Evolutionary conservation across 2,797 vertebrate genomes (phyloP), one percentile per base, ranked within the genome.

Genomic region (Periophthalmus magnuspinnatus): DNA sequence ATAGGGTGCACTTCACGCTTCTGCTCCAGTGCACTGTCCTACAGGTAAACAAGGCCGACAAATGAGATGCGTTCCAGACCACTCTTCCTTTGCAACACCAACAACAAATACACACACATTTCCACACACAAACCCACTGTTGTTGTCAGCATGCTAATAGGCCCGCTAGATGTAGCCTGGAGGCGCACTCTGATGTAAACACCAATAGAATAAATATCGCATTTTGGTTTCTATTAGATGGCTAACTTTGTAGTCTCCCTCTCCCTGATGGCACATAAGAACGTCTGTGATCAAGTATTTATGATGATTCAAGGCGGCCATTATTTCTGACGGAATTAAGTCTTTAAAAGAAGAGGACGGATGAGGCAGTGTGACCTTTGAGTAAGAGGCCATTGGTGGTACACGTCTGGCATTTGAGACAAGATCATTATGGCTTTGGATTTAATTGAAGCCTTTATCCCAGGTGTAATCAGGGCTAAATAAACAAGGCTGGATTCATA

Each of bases 371-470:
- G 64, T 83, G 88, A 91, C 88, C 88, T 90, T 89, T 85, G 67
- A 19, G 41, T 11, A 52, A 75, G 81, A 74, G 86, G 82, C 84
- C 80, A 73, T 71, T 24, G 19, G 56, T 74, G 75, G 69, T 68
- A 84, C 85, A 76, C 0, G 78, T 71, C 68, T 88, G 85, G 84
- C 84, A 89, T 90, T 90, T 85, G 71, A 86, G 82, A 89, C 74
- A 13, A 89, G 88, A 87, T 92, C 91, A 90, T 92, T 89, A 87
- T 21, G 2, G 76, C 86, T 76, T 80, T 77, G 67, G 65, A 76
- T 90, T 89, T 90, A 90, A 90, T 91, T 88, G 85, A 90, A 80
- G 87, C 70, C 79, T 82, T 88, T 86, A 88, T 91, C 90, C 84
- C 87, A 84, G 85, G 89, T 91, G 84, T 89, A 91, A 91, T 91